phyloP scores from a whole-genome alignment of 2,797 vertebrate species.

The Crocidura indochinensis region DNA sequence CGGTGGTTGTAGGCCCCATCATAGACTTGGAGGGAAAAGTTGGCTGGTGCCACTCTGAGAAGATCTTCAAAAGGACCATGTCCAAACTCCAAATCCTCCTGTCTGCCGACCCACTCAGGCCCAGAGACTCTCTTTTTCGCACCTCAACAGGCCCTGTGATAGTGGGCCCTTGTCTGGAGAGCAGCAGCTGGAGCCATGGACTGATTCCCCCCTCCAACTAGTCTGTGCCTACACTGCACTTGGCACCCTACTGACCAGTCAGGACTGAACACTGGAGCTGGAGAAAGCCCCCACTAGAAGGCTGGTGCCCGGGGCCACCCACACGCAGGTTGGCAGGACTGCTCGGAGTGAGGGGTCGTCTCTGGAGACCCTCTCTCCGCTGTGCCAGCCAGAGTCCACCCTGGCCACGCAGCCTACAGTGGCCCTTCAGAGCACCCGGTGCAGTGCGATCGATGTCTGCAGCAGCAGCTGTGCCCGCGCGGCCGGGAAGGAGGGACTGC shows the following conservation, averaged over 20 bases:
- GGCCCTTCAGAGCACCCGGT: constrained; percentile 39
- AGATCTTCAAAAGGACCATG: not conserved
- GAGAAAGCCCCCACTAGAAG: not conserved
- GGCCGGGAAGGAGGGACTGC: constrained; percentile 75
- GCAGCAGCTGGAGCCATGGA: not conserved
- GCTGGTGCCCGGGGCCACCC: not conserved
- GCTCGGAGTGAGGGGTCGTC: not conserved
- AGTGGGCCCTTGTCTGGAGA: not conserved
- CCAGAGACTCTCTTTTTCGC: not conserved
- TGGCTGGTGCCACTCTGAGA: not conserved
- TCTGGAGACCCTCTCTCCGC: not conserved
- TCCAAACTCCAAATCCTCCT: not conserved
- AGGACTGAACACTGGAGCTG: not conserved
- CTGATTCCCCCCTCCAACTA: not conserved
- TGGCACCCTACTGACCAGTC: not conserved
- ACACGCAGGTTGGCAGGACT: not conserved
- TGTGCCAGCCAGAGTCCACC: not conserved
- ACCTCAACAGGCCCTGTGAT: not conserved
- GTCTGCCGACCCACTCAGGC: too few species aligned
- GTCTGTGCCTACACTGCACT: not conserved
- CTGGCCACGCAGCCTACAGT: not conserved
- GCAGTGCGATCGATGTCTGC: constrained; percentile 29
- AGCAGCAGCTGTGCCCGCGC: constrained; percentile 43
- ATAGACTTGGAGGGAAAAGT: not conserved
- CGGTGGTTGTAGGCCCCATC: not conserved